Conservation (phyloP, 2,113 vertebrate species). For the Periophthalmodon schlosseri region DNA sequence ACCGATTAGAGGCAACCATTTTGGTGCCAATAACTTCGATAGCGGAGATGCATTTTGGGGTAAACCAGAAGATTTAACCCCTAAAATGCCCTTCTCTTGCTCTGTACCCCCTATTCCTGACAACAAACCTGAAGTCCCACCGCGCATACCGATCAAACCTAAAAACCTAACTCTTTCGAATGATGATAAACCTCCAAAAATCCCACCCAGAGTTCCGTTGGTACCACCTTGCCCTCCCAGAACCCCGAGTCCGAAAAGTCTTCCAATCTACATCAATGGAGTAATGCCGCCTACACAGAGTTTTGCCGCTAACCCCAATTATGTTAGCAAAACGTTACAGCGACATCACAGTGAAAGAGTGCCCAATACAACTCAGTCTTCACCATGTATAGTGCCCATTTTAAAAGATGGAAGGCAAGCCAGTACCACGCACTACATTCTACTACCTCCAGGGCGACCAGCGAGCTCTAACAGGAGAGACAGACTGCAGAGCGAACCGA, state of each 20-base stretch:
- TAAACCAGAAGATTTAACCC: conserved; percentile 71
- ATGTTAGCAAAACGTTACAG: conserved; percentile 89
- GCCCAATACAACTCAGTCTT: conserved; percentile 38
- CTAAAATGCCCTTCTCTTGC: conserved; percentile 73
- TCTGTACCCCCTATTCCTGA: conserved; percentile 23
- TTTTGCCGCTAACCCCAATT: conserved; percentile 96
- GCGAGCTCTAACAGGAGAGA: conserved; percentile 82
- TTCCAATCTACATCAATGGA: conserved; percentile 93
- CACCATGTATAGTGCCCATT: conserved; percentile 94
- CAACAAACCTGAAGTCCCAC: conserved; percentile 90
- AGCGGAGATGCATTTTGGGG: conserved; percentile 38
- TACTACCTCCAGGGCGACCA: conserved; percentile 88
- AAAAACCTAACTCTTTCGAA: conserved; percentile 74
- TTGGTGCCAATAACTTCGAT: conserved; percentile 34
- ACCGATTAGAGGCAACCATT: conserved; percentile 7
- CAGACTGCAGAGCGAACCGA: conserved; percentile 83
- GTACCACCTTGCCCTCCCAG: conserved; percentile 85
- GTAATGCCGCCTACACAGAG: conserved; percentile 98
- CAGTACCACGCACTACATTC: conserved; percentile 94
- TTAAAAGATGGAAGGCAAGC: conserved; percentile 92
- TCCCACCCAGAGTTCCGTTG: conserved; percentile 88
- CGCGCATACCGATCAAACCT: conserved; percentile 87
- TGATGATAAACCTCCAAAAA: conserved; percentile 88
- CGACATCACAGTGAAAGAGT: conserved; percentile 84
- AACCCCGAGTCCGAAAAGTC: conserved; percentile 90